Base-by-base conservation (phyloP, 1,140 invertebrate species). In the Drosophila obscura region DNA sequence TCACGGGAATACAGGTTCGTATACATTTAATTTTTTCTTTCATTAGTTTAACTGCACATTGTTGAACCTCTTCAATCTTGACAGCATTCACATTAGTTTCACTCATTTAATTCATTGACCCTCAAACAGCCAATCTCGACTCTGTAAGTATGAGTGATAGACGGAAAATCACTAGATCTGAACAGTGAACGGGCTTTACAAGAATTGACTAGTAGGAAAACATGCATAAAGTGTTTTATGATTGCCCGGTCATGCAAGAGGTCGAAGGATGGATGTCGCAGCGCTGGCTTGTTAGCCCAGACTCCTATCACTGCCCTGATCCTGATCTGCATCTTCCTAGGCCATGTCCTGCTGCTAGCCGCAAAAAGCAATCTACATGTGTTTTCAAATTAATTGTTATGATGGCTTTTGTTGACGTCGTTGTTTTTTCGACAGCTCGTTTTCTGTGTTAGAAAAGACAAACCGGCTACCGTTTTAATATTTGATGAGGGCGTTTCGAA, bases 351-450 rank as follows among this genome's bases (percentile, higher is more conserved):
- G 81, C 64, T 75, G 77, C 78, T 79, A 90, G 90, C 85, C 85
- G 72, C 85, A 89, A 85, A 89, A 89, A 89, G 85, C 85, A 89
- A 89, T 89, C 85, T 90, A 89, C 85, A 89, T 85, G 85, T 90
- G 85, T 89, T 89, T 89, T 89, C 69, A 73, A 89, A 89, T 89
- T 89, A 89, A 90, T 90, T 89, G 85, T 81, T 85, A 80, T 89
- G 77, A 89, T 90, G 85, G 85, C 80, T 79, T 89, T 89, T 85
- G 85, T 85, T 87, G 83, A 79, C 75, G 83, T 80, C 76, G 68
- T 88, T 83, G 88, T 87, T 87, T 75, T 73, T 46, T 28, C 73
- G 52, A 39, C 43, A 45, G 50, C 44, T 39, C 45, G 19, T 22
- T 44, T 6, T 45, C 55, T 50, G 48, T 63, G 31, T 49, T 67